phyloP scores from a whole-genome alignment of 2,888 invertebrate species.

The Mythimna vitellina region DNA sequence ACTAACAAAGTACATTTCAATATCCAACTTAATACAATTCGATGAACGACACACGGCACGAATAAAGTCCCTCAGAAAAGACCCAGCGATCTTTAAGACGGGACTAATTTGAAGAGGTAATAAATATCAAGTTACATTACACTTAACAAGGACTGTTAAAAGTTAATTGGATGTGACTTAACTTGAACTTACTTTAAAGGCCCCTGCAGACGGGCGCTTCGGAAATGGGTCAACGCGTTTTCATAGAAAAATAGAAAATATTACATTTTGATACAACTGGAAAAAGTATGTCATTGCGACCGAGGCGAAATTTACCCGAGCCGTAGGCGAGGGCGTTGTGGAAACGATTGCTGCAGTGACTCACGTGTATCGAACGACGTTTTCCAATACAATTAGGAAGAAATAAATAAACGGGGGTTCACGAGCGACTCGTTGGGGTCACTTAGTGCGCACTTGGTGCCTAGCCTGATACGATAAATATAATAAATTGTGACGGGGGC shows the following conservation, averaged over 20 bases:
- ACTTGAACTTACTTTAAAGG: not conserved
- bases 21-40: slow-evolving; percentile 18
- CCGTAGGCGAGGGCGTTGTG: too few relatives aligned
- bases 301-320: too few relatives aligned
- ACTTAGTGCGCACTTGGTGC: too few relatives aligned
- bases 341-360: too few relatives aligned
- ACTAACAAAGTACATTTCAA: not conserved
- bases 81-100: slow-evolving; percentile 15
- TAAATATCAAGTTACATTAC: slow-evolving; percentile 44
- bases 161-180: slow-evolving; percentile 38
- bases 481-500: too few relatives aligned
- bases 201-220: not conserved
- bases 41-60: slow-evolving; percentile 6
- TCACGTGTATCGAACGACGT: too few relatives aligned
- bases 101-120: slow-evolving; percentile 30
- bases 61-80: slow-evolving; percentile 11
- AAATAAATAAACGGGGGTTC: too few relatives aligned
- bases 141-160: slow-evolving; percentile 35
- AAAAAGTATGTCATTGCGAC: too few relatives aligned
- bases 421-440: too few relatives aligned
- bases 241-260: not conserved
- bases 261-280: too few relatives aligned
- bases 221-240: not conserved
- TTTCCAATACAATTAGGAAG: too few relatives aligned
- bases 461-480: too few relatives aligned